phyloP scores from a whole-genome alignment of 2,113 vertebrate genomes.

The Sapajus apella region DNA sequence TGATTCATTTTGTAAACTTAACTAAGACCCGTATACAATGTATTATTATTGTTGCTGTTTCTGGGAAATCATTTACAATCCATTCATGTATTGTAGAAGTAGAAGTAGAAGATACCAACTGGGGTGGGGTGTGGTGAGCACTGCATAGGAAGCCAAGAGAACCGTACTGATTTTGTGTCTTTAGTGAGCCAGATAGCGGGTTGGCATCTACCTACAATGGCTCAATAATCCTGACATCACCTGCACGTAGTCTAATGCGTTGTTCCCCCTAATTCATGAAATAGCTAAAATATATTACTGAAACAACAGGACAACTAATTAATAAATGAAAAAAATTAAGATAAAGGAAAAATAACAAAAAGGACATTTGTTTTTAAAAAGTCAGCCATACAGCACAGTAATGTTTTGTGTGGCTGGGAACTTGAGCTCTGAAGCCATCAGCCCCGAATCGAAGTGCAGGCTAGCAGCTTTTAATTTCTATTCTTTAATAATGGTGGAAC shows the following conservation, averaged over 20 bases:
- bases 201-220: not conserved
- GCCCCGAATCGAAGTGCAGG: not conserved
- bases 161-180: not conserved
- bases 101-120: not conserved
- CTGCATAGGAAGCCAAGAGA: not conserved
- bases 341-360: not conserved
- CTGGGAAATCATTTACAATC: not conserved
- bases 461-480: not conserved
- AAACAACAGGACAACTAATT: not conserved
- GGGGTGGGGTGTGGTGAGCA: accelerated
- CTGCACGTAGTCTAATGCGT: not conserved
- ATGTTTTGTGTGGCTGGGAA: not conserved
- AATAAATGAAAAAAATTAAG: not conserved
- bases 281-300: not conserved
- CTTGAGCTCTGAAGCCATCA: not conserved
- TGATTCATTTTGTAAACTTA: not conserved
- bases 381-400: not conserved
- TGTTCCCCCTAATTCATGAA: not conserved
- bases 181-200: not conserved
- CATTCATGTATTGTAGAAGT: not conserved
- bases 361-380: not conserved
- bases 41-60: not conserved
- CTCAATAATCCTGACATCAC: not conserved
- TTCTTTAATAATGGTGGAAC: not conserved
- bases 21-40: not conserved